These are phyloP conservation scores for Sesamia inferens DNA, from an alignment of 2,888 invertebrate genomes.

Conservation along the genomic window DNA sequence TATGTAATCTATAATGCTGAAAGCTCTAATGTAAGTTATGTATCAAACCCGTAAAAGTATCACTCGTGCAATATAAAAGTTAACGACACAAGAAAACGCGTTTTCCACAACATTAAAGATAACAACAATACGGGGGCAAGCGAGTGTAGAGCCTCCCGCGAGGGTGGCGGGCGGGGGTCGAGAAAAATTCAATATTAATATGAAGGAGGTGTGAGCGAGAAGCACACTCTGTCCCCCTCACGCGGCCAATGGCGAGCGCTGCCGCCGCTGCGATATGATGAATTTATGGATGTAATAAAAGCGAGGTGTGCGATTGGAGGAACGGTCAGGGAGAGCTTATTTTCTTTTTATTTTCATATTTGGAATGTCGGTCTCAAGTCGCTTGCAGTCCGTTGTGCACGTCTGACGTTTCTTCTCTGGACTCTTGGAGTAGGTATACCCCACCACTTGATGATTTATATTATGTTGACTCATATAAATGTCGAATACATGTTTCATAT, in stretches of 20 bases:
- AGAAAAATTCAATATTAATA: conserved; percentile 96
- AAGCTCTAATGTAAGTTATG: conserved; percentile 83
- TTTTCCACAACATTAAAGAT: conserved; percentile 91
- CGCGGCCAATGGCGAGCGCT: conserved; percentile 90
- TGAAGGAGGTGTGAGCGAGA: conserved; percentile 92
- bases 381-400: conserved; percentile 74
- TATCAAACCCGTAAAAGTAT: conserved; percentile 89
- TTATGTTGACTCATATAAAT: conserved; percentile 48
- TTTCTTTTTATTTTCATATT: conserved; percentile 91
- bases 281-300: conserved; percentile 96
- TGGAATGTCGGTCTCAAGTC: conserved; percentile 85
- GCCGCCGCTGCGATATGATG: conserved; percentile 91
- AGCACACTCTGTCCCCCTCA: conserved; percentile 85
- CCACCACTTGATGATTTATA: conserved; percentile 64
- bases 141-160: conserved; percentile 89
- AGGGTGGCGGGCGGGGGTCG: conserved; percentile 89
- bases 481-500: conserved; percentile 51
- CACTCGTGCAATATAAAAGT: conserved; percentile 90
- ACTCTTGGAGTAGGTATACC: conserved; percentile 65
- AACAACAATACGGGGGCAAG: conserved; percentile 90
- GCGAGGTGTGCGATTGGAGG: conserved; percentile 92
- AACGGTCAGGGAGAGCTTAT: conserved; percentile 88
- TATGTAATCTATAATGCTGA: conserved; percentile 52
- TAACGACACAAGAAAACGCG: conserved; percentile 91
- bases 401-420: conserved; percentile 77